Evolutionary conservation across 2,888 invertebrate species (phyloP).

Genomic region (Bugulina stolonifera): DNA sequence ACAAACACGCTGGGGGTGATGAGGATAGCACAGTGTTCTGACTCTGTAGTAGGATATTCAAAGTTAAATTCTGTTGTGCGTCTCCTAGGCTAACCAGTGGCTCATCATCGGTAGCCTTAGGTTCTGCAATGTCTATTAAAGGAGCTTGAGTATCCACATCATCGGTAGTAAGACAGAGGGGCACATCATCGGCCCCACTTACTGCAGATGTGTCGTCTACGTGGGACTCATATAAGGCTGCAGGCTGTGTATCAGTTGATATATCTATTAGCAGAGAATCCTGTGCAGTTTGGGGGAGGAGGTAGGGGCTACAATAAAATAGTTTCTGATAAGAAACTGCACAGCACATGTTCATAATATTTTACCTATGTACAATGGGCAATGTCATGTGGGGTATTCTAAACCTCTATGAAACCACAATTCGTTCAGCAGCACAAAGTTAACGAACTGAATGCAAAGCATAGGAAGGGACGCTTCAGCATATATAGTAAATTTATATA

Average conservation of each 20-base stretch:
- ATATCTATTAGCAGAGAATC: constrained; percentile 1
- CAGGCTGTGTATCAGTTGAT: neutral
- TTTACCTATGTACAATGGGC: no score
- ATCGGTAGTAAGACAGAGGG: neutral
- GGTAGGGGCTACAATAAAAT: neutral
- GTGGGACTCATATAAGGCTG: neutral
- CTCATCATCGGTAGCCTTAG: neutral
- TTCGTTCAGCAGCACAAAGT: no score
- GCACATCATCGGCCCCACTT: neutral
- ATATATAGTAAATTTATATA: no score
- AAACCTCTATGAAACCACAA: no score
- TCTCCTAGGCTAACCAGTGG: neutral
- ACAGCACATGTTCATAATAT: no score
- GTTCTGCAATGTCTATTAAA: neutral
- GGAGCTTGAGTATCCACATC: neutral
- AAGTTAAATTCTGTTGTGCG: neutral
- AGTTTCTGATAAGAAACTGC: no score
- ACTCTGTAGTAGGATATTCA: neutral
- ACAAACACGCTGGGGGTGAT: neutral
- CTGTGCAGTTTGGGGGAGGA: neutral
- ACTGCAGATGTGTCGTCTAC: neutral
- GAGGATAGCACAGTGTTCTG: neutral
- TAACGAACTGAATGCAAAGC: no score
- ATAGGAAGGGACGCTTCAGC: no score
- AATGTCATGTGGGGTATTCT: no score